Evolutionary conservation across 2,113 vertebrate genomes (phyloP).

Genomic region (Sitta europaea): DNA sequence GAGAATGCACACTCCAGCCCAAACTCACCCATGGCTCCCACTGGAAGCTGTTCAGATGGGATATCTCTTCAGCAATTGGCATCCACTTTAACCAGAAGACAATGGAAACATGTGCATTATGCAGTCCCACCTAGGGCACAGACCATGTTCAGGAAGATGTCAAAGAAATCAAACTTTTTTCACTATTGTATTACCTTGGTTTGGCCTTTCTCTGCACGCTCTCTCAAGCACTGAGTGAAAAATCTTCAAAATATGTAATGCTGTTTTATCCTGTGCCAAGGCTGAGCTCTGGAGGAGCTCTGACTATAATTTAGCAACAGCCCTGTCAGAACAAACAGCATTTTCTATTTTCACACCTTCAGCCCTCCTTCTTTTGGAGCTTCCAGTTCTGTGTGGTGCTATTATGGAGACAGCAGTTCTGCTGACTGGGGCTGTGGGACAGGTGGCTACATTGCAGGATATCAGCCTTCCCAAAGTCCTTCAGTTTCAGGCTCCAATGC

Average conservation of each 20-base stretch:
- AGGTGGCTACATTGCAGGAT: not conserved
- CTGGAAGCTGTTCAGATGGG: not conserved
- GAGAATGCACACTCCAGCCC: not conserved
- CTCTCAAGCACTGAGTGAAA: not conserved
- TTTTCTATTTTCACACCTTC: not conserved
- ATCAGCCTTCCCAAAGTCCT: not conserved
- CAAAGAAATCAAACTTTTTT: not conserved
- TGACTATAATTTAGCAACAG: not conserved
- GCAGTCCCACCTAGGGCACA: not conserved
- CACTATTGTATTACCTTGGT: not conserved
- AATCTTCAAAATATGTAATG: not conserved
- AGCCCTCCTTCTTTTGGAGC: not conserved
- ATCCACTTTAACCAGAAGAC: not conserved
- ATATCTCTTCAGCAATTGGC: not conserved
- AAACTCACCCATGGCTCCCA: not conserved
- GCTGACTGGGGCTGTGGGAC: not conserved
- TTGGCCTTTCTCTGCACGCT: not conserved
- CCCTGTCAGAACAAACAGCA: not conserved
- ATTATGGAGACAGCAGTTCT: not conserved
- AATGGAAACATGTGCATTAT: not conserved
- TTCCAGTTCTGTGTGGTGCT: not conserved
- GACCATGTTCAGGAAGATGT: rapidly evolving
- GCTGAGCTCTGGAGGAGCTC: rapidly evolving
- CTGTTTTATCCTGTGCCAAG: not conserved
- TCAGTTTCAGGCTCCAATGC: not conserved